Evolutionary conservation across 2,888 invertebrate species (phyloP), one percentile per base, ranked within the genome.

Genomic region (Taphrorychus bicolor): DNA sequence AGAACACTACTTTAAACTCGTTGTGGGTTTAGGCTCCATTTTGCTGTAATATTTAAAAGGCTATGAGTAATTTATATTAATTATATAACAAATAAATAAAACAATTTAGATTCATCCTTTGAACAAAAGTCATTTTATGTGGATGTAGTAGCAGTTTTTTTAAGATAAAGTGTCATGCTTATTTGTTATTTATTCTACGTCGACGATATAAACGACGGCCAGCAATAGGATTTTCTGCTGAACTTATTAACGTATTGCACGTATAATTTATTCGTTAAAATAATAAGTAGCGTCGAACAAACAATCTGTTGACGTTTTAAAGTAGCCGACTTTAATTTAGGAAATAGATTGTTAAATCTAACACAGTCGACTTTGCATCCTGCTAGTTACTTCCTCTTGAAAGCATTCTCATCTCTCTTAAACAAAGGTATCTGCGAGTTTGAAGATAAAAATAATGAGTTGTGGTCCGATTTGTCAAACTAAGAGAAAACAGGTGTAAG

Each of bases 271-370:
- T 70, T 67, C 63, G 66, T 70, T 63, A 69, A 69, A 69, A 69
- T 69, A 69, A 65, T 65, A 67, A 67, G 69, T 66, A 42, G 48
- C 52, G 67, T 51, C 66, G 61, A 73, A 72, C 76, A 76, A 77
- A 78, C 73, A 78, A 78, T 78, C 76, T 75, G 70, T 61, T 63
- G 66, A 57, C 76, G 70, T 76, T 73, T 76, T 76, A 78, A 77
- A 78, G 78, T 78, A 77, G 76, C 77, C 77, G 61, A 66, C 56
- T 76, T 82, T 82, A 82, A 82, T 82, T 82, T 82, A 82, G 82
- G 82, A 82, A 82, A 82, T 82, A 81, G 82, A 82, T 83, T 82
- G 83, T 83, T 83, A 83, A 83, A 82, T 83, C 82, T 80, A 74
- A 81, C 81, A 80, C 80, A 80, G 81, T 81, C 80, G 79, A 82